Evolutionary conservation across 2,113 vertebrate genomes (phyloP), one percentile per base, ranked within the genome.

Genomic region (Myotis davidii): DNA sequence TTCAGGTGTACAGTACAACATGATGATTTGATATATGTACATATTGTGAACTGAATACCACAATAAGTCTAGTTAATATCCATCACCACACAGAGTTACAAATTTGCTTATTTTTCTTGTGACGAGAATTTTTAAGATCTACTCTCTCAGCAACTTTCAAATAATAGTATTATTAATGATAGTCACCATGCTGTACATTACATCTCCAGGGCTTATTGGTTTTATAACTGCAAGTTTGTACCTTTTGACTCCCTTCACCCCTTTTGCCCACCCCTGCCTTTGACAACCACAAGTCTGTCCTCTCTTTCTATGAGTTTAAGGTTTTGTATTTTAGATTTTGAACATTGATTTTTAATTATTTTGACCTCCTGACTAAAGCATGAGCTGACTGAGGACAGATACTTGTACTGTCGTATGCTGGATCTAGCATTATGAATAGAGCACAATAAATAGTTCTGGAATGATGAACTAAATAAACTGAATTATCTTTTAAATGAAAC

Each of bases 301-400:
- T 37, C 29, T 50, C 12, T 65, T 17, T 52, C 54, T 54, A 45
- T 61, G 54, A 73, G n/a, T 56, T 73, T 21, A 18, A 69, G 50
- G 2, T 0, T 70, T 70, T 59, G 18, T 52, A 32, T 81, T 52
- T 83, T 59, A 37, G 17, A 61, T 73, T 65, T 94, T 90, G 56
- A 85, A 83, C 37, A 61, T 42, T 89, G 20, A 87, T 76, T 90
- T 92, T 79, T 69, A 91, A 96, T 83, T 84, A 90, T 64, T 69
- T 96, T 94, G 79, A 70, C 18, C 10, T 92, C 32, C 27, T 92
- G 16, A 56, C 50, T 29, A 91, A 92, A 84, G 25, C 50, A 72
- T 84, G 39, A 84, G 10, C 27, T 61, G 27, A 85, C 39, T 76
- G 52, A 73, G 27, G 5, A 78, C 32, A 91, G 8, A 48, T 77